Conservation (phyloP, 2,888 invertebrate genomes). For the Celastrina argiolus region DNA sequence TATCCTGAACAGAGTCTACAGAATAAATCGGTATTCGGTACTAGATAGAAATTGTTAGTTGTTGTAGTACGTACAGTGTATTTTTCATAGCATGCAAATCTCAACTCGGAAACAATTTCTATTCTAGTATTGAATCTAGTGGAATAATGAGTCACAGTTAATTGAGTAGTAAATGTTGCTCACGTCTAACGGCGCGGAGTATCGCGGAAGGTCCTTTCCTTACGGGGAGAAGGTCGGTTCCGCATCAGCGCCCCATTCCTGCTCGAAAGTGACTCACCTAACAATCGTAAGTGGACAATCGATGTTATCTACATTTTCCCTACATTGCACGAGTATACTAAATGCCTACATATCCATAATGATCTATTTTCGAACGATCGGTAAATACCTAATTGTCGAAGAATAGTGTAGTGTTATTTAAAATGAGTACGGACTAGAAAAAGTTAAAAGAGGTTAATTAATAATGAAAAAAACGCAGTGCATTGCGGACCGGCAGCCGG, state of each 20-base stretch:
- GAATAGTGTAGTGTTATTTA: conserved; percentile 10
- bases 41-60: too few relatives aligned
- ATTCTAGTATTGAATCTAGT: conserved; percentile 36
- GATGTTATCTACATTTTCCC: conserved; percentile 21
- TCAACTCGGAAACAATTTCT: background rate
- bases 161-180: conserved; percentile 18
- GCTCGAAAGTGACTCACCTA: conserved; percentile 45
- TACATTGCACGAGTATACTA: conserved; percentile 15
- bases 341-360: conserved; percentile 12
- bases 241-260: conserved; percentile 46
- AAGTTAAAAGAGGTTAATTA: conserved; percentile 21
- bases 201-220: conserved; percentile 36
- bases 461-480: conserved; percentile 18
- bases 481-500: conserved; percentile 4
- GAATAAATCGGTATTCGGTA: too few relatives aligned
- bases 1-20: background rate
- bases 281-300: conserved; percentile 23
- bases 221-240: conserved; percentile 44
- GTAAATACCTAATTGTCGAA: background rate
- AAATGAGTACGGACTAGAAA: conserved; percentile 17
- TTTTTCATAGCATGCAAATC: background rate
- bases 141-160: conserved; percentile 26
- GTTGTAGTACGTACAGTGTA: background rate
- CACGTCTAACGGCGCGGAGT: conserved; percentile 20
- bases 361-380: conserved; percentile 3